These are phyloP conservation scores for Panthera leo DNA, from an alignment of 2,113 vertebrate genomes.

Conservation along the genomic window DNA sequence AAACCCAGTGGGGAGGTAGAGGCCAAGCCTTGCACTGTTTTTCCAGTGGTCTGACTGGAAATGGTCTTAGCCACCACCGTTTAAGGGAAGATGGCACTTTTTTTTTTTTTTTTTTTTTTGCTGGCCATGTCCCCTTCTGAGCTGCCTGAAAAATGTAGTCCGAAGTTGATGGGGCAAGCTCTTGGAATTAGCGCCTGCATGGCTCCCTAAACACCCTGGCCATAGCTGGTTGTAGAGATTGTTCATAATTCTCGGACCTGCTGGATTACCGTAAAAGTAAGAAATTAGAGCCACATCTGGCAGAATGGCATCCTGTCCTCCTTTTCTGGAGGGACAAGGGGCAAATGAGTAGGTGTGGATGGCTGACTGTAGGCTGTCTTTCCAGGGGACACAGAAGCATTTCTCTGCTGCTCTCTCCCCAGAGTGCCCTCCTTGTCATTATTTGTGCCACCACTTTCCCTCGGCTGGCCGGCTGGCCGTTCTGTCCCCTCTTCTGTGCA, in stretches of 20 bases:
- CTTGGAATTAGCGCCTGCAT: not conserved
- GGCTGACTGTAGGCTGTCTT: not conserved
- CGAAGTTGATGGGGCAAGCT: not conserved
- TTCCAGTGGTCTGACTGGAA: not conserved
- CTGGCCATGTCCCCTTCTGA: not conserved
- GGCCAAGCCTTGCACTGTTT: not conserved
- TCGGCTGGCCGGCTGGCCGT: fast-evolving
- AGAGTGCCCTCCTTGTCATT: not conserved
- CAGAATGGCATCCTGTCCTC: not conserved
- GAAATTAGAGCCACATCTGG: not conserved
- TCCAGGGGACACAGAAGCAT: not conserved
- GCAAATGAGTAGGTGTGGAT: not conserved
- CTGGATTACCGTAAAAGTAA: not conserved
- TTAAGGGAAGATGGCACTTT: not conserved
- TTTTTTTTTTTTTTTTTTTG: not conserved
- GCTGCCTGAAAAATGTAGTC: not conserved
- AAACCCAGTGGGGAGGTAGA: not conserved
- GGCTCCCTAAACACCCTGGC: not conserved
- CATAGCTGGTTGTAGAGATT: not conserved
- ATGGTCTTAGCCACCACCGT: not conserved
- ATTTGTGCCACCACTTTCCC: not conserved
- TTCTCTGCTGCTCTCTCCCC: not conserved
- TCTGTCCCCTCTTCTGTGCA: not conserved
- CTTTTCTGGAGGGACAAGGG: fast-evolving
- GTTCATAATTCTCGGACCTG: conserved; percentile 17